These are phyloP conservation scores for Alouatta caraya DNA, from an alignment of 2,797 vertebrate genomes.

Conservation along the genomic window DNA sequence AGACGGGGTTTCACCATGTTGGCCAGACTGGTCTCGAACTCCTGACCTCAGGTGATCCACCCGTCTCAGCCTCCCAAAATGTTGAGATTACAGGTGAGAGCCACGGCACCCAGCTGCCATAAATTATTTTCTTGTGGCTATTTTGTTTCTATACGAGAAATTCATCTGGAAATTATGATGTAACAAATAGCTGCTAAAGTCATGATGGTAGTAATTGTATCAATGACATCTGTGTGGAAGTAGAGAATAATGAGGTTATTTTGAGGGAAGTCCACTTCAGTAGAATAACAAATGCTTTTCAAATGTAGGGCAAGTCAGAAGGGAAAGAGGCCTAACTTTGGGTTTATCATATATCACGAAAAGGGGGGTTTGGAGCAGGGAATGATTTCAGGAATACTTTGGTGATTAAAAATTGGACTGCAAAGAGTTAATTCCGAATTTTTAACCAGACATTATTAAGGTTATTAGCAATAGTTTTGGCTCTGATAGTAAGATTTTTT, in stretches of 20 bases:
- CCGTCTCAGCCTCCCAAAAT: too few relatives aligned
- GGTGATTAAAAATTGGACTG: background rate
- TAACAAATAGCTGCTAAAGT: conserved; percentile 41
- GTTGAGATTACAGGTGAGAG: too few relatives aligned
- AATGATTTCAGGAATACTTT: background rate
- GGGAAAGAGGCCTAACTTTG: background rate
- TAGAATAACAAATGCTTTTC: background rate
- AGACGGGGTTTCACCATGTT: too few relatives aligned
- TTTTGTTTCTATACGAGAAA: conserved; percentile 60
- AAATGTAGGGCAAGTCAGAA: background rate
- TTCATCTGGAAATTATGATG: conserved; percentile 59
- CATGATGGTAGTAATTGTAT: conserved; percentile 45
- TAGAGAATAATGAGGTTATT: conserved; percentile 21
- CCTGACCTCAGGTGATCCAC: too few relatives aligned
- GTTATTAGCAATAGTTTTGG: background rate
- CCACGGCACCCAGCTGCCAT: too few relatives aligned
- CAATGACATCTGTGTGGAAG: conserved; percentile 42
- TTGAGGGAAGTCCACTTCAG: background rate
- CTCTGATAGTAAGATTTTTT: background rate
- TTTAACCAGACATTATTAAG: background rate
- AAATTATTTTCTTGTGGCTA: conserved; percentile 28
- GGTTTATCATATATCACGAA: background rate
- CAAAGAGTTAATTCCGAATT: conserved; percentile 11
- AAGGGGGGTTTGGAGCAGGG: background rate
- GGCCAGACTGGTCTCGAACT: too few relatives aligned